Evolutionary conservation across 2,113 vertebrate genomes (phyloP).

Genomic region (Nansenia antarctica): DNA sequence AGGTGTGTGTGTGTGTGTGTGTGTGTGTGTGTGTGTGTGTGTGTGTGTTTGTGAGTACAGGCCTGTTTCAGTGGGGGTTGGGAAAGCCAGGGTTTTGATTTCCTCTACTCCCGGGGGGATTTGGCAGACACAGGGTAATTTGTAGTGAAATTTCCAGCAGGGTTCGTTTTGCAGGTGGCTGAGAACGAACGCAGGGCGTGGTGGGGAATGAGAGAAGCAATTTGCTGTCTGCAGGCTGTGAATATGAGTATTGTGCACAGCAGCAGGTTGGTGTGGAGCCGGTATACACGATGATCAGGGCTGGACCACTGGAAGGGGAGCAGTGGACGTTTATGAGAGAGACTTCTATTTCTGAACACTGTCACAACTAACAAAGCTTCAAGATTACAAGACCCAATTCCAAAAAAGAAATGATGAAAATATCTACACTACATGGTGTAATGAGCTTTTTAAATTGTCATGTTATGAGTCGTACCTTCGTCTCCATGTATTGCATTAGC

Average conservation of each 20-base stretch:
- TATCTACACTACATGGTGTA: no score
- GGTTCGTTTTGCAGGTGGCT: constrained; percentile 80
- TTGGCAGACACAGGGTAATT: constrained; percentile 76
- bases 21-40: constrained; percentile 6
- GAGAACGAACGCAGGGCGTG: constrained; percentile 70
- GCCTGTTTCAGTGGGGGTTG: constrained; percentile 49
- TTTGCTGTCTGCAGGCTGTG: constrained; percentile 73
- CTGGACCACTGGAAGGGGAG: constrained; percentile 29
- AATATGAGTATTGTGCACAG: constrained; percentile 69
- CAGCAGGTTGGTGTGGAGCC: constrained; percentile 44
- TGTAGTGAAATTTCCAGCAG: constrained; percentile 79
- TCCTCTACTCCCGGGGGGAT: constrained; percentile 68
- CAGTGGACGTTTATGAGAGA: neutral
- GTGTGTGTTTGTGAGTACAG: no score
- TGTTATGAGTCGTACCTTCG: constrained; percentile 10
- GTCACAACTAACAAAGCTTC: no score
- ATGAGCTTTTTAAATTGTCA: no score
- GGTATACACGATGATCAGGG: constrained; percentile 40
- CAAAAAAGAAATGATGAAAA: no score
- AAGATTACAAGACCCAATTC: no score
- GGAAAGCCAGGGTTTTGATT: constrained; percentile 64
- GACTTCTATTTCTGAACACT: no score
- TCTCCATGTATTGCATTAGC: neutral
- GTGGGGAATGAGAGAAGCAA: constrained; percentile 74
- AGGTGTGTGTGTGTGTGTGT: neutral